A percentile compares a stretch with the other conserved stretches of the same genome.
phyloP scores from a whole-genome alignment of 2,797 vertebrate genomes.

The Borostomias antarcticus region DNA sequence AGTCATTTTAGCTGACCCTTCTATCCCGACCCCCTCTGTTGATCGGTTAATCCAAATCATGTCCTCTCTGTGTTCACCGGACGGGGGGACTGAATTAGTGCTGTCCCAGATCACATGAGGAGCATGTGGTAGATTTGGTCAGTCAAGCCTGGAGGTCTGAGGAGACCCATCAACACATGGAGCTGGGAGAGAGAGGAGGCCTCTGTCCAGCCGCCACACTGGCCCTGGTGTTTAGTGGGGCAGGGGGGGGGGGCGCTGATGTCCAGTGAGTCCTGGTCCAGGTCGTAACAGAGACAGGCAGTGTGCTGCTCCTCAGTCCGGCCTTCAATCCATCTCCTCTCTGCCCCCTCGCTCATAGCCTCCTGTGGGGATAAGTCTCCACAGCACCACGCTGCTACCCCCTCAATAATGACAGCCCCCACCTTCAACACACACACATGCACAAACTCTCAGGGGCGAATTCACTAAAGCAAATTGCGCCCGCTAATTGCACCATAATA shows the following conservation, averaged over 20 bases:
- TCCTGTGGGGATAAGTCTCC: constrained; percentile 13
- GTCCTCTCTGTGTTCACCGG: background rate
- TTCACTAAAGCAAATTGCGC: too few relatives aligned
- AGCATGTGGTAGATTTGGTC: background rate
- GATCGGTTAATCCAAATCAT: background rate
- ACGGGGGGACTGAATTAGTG: background rate
- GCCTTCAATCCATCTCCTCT: constrained; percentile 14
- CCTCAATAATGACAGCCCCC: constrained; percentile 20
- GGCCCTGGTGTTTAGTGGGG: constrained; percentile 1
- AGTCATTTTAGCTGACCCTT: too few relatives aligned
- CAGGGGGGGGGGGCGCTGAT: too few relatives aligned
- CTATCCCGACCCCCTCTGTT: background rate
- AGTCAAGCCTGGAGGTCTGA: background rate
- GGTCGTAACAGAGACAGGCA: constrained; percentile 2
- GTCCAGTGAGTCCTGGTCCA: background rate
- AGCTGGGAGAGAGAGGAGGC: background rate
- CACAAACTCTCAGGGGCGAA: background rate
- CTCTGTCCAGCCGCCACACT: background rate
- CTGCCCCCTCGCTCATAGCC: background rate
- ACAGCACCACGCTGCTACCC: background rate
- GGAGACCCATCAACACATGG: background rate
- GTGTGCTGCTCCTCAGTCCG: constrained; percentile 11
- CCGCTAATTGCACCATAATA: too few relatives aligned
- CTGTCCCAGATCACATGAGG: background rate
- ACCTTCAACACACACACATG: background rate